Evolutionary conservation across 2,888 invertebrate species (phyloP).

Genomic region (Napeogenes inachia): DNA sequence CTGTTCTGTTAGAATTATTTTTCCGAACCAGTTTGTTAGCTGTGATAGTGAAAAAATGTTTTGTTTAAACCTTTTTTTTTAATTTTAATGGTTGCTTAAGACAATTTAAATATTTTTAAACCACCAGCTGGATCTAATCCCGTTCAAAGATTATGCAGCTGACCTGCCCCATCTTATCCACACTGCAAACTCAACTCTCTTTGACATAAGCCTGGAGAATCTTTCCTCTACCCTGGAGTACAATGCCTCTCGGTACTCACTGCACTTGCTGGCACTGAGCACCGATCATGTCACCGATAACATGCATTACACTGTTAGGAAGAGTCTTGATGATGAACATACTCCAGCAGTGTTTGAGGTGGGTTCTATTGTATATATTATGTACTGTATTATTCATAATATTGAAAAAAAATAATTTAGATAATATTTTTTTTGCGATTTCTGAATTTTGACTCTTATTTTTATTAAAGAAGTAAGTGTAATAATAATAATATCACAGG

Average conservation of each 20-base stretch:
- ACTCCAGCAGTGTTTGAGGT: constrained; percentile 86
- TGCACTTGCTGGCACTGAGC: constrained; percentile 76
- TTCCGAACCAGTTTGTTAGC: too few relatives aligned
- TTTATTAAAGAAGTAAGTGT: too few relatives aligned
- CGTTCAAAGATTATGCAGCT: constrained; percentile 65
- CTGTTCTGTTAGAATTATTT: too few relatives aligned
- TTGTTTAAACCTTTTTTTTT: too few relatives aligned
- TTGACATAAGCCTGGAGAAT: constrained; percentile 79
- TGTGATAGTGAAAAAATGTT: too few relatives aligned
- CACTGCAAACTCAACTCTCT: constrained; percentile 80
- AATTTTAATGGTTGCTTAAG: not conserved
- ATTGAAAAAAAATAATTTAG: too few relatives aligned
- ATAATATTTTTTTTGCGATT: too few relatives aligned
- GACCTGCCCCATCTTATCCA: constrained; percentile 81
- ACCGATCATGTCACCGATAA: constrained; percentile 55
- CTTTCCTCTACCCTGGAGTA: constrained; percentile 64
- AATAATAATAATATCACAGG: too few relatives aligned
- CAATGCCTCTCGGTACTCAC: constrained; percentile 77
- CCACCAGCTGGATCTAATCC: constrained; percentile 71
- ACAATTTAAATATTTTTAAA: not conserved
- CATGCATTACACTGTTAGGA: constrained; percentile 62
- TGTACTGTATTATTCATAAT: too few relatives aligned
- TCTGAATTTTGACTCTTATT: too few relatives aligned
- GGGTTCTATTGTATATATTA: constrained; percentile 15
- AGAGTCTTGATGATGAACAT: constrained; percentile 83